Evolutionary conservation across 2,797 vertebrate species (phyloP).

Genomic region (Tolypeutes matacus): DNA sequence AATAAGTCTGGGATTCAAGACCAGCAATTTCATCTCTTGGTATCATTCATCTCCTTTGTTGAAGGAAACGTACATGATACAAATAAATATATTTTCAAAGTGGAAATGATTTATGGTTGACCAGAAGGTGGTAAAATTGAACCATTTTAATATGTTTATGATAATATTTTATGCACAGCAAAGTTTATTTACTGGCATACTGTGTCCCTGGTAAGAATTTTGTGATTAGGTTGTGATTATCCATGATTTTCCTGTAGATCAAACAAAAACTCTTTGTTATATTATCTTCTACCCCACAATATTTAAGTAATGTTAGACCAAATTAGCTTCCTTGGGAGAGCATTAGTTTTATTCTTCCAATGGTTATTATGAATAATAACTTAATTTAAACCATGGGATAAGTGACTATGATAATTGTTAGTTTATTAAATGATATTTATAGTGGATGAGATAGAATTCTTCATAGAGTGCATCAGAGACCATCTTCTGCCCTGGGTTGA

Average conservation of each 20-base stretch:
- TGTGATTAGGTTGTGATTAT: conserved; percentile 8
- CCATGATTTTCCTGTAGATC: background rate
- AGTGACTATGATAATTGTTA: background rate
- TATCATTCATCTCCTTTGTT: background rate
- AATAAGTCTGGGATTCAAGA: background rate
- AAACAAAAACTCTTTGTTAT: background rate
- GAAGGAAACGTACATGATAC: background rate
- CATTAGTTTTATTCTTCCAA: background rate
- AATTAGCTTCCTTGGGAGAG: background rate
- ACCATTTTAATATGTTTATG: background rate
- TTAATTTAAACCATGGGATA: background rate
- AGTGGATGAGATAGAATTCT: background rate
- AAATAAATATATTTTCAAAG: background rate
- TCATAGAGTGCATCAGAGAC: background rate
- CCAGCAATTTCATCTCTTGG: background rate
- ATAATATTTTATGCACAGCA: background rate
- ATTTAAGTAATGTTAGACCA: background rate
- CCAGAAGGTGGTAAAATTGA: background rate
- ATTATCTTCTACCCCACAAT: background rate
- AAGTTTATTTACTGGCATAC: background rate
- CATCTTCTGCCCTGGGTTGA: background rate
- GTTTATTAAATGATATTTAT: background rate
- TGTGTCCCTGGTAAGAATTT: background rate
- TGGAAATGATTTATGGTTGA: background rate
- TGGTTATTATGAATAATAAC: conserved; percentile 4